Conservation (phyloP, 2,888 invertebrate genomes). For the Clunio marinus region DNA sequence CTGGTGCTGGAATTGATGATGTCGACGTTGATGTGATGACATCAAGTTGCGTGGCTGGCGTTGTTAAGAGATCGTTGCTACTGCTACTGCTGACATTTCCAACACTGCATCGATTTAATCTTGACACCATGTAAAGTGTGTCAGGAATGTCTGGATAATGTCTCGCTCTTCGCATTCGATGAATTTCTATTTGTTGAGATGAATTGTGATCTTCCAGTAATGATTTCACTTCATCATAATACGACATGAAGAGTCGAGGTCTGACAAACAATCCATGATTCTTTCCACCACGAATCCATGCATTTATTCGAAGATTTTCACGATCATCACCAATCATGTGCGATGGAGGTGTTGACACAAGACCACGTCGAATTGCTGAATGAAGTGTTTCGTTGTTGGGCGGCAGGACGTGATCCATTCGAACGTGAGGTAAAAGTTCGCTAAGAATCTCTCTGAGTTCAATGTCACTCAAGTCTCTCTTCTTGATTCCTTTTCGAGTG, state of each 20-base stretch:
- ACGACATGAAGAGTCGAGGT: conserved; percentile 89
- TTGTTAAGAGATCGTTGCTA: conserved; percentile 44
- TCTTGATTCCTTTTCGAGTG: conserved; percentile 76
- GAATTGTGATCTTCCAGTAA: conserved; percentile 73
- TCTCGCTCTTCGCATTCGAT: conserved; percentile 65
- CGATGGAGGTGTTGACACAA: conserved; percentile 76
- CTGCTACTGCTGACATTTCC: conserved; percentile 40
- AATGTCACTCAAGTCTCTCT: conserved; percentile 76
- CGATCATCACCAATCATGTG: conserved; percentile 74
- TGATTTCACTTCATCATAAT: conserved; percentile 88
- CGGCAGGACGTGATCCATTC: conserved; percentile 87
- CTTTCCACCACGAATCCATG: conserved; percentile 74
- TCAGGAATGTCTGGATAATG: conserved; percentile 84
- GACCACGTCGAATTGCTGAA: conserved; percentile 64
- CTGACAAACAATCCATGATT: conserved; percentile 70
- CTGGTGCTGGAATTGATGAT: conserved; percentile 68
- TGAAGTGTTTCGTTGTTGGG: conserved; percentile 72
- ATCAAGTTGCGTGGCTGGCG: conserved; percentile 57
- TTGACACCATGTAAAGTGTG: conserved; percentile 80
- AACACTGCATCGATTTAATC: conserved; percentile 46
- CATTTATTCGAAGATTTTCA: conserved; percentile 64
- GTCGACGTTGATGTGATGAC: conserved; percentile 62
- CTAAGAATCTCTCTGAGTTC: conserved; percentile 81
- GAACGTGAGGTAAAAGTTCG: conserved; percentile 75
- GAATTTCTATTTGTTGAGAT: conserved; percentile 66